phyloP scores from a whole-genome alignment of 2,888 invertebrate species.

The Nebria salina region DNA sequence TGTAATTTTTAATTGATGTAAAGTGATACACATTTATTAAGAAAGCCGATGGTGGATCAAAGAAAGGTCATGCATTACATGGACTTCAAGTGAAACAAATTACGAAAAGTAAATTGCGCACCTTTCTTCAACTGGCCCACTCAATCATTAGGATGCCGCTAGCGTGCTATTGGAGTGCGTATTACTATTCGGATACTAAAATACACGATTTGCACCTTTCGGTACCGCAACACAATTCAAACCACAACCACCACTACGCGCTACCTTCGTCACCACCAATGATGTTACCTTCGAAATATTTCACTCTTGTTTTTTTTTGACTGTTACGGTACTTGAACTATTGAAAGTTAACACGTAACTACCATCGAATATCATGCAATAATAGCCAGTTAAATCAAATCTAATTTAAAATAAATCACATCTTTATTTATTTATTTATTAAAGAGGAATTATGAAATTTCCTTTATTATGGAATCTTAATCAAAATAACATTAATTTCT shows the following conservation, averaged over 20 bases:
- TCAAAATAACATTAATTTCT: no score
- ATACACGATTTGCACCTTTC: constrained; percentile 14
- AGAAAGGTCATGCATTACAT: constrained; percentile 8
- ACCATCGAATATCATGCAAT: constrained; percentile 3
- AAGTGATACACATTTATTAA: constrained; percentile 9
- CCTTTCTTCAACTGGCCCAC: constrained; percentile 7
- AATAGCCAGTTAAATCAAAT: not conserved
- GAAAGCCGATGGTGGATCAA: constrained; percentile 3
- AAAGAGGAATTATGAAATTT: no score
- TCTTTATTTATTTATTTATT: not conserved
- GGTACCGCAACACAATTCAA: not conserved
- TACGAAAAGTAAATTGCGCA: not conserved
- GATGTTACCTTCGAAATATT: constrained; percentile 39
- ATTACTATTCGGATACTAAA: not conserved
- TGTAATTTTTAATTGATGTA: not conserved
- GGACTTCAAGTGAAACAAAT: not conserved
- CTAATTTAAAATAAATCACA: not conserved
- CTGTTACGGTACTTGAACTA: constrained; percentile 18
- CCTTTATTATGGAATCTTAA: no score
- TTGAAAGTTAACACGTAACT: constrained; percentile 1
- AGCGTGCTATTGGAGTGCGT: not conserved
- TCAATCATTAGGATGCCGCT: constrained; percentile 9
- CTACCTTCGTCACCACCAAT: constrained; percentile 16
- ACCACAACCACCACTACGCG: not conserved
- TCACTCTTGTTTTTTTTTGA: constrained; percentile 21